Conservation (phyloP, 37 sponge, comb jelly and placozoan genomes). For the Diacarnus erythraeanus region DNA sequence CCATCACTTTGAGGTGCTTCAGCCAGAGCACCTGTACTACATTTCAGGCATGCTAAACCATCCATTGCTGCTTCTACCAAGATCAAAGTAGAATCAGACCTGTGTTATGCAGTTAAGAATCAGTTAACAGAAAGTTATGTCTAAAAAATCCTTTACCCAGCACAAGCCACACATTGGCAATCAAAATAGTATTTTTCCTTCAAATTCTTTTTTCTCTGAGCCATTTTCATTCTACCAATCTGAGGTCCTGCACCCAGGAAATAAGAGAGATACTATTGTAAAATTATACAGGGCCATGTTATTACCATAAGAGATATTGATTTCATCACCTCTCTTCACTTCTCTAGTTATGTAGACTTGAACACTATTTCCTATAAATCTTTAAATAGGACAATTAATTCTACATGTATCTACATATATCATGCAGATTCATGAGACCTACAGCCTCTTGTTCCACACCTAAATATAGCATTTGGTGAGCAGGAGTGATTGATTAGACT, state of each 20-base stretch:
- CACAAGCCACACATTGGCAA: slow-evolving; percentile 57
- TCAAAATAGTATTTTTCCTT: slow-evolving; percentile 53
- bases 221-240: slow-evolving; percentile 20
- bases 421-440: neutral
- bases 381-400: slow-evolving; percentile 1
- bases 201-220: slow-evolving; percentile 32
- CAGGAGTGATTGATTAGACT: slow-evolving; percentile 79
- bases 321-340: slow-evolving; percentile 33
- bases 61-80: slow-evolving; percentile 4
- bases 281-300: neutral
- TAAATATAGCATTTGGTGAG: slow-evolving; percentile 57
- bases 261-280: neutral
- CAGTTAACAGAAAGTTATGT: neutral
- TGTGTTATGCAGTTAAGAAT: neutral
- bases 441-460: slow-evolving; percentile 13
- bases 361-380: slow-evolving; percentile 44
- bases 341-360: slow-evolving; percentile 8
- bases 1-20: neutral
- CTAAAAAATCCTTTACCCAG: neutral
- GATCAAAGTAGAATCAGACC: neutral
- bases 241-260: slow-evolving; percentile 43
- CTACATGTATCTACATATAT: neutral
- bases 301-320: slow-evolving; percentile 57
- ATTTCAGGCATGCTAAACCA: slow-evolving; percentile 10
- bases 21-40: slow-evolving; percentile 1